A percentile compares a stretch with the other conserved stretches of the same genome.
Evolutionary conservation across 2,888 invertebrate species (phyloP).

Genomic region (Euspilapteryx auroguttella): DNA sequence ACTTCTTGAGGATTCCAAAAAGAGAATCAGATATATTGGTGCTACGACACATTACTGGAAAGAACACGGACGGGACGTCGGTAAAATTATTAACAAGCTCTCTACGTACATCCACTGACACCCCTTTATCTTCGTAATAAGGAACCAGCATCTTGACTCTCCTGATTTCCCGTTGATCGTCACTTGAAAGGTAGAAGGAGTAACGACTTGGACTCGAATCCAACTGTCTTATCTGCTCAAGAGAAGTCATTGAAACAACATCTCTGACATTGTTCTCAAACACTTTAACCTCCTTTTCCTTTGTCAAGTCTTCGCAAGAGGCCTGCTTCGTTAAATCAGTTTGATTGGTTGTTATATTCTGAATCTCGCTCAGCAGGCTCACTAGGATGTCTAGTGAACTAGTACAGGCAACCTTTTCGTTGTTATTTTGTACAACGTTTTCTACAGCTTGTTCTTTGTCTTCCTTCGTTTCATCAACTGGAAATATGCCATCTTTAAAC

Average conservation of each 20-base stretch:
- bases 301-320: neutral
- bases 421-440: constrained; percentile 4
- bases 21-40: constrained; percentile 18
- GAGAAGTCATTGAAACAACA: constrained; percentile 19
- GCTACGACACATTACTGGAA: constrained; percentile 15
- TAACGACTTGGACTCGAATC: constrained; percentile 21
- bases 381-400: constrained; percentile 40
- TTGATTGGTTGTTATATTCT: constrained; percentile 33
- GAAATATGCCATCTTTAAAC: too few relatives aligned
- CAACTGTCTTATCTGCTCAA: constrained; percentile 20
- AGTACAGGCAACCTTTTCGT: constrained; percentile 12
- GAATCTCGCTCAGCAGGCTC: constrained; percentile 40
- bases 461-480: neutral
- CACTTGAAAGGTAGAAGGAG: constrained; percentile 19
- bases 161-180: constrained; percentile 4
- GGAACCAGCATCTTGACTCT: constrained; percentile 7
- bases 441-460: constrained; percentile 4
- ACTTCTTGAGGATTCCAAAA: constrained; percentile 15
- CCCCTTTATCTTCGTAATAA: constrained; percentile 24
- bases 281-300: constrained; percentile 6
- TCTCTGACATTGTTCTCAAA: constrained; percentile 18
- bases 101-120: constrained; percentile 16
- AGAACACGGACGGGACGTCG: constrained; percentile 20
- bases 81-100: constrained; percentile 18
- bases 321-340: constrained; percentile 14